Base-by-base conservation (phyloP, 2,888 invertebrate genomes). In the Hyppa rectilinea region DNA sequence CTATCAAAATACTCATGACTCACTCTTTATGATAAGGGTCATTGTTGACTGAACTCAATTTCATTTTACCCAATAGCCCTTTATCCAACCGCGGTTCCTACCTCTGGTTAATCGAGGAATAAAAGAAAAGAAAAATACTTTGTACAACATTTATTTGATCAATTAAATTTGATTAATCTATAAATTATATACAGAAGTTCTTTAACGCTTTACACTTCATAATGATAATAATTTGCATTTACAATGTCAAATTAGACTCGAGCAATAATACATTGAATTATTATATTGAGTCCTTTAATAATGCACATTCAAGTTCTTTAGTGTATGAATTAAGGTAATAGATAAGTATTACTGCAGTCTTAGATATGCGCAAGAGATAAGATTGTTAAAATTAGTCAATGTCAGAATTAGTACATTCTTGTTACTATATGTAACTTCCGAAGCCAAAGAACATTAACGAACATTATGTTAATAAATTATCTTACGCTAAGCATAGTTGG, bases 301-400 rank as follows among this genome's bases (percentile, higher is more conserved):
- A 49, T 55, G 49, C 55, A 76, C 45, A 56, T 79, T 62, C 53
- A 64, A 12, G 36, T 67, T 63, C 5, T 43, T 31, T 53, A 67
- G 12, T 73, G 49, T 55, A 36, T 47, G 14, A 67, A 59, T 70
- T 43, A 61, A 53, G 29, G 26, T 75, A 80, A 75, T 43, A 70
- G 62, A 80, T 75, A 80, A 60, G 62, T 65, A 75, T 75, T 49
- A 71, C 71, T 71, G 77, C 81, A 79, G 81, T 71, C 80, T 80
- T 71, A 55, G 62, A 62, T 63, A 80, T 59, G 50, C 34, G n/a
- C 45, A 40, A 40, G 12, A 78, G 76, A 80, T 79, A 80, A 76
- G 77, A 76, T 76, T 53, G 38, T 58, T 38, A 49, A 61, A 74
- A 59, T 67, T 45, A 65, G 58, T 71, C 76, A 75, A 71, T 66